Evolutionary conservation across 2,797 vertebrate genomes (phyloP), one percentile per base, ranked within the genome.

Genomic region (Lophotriccus pileatus): DNA sequence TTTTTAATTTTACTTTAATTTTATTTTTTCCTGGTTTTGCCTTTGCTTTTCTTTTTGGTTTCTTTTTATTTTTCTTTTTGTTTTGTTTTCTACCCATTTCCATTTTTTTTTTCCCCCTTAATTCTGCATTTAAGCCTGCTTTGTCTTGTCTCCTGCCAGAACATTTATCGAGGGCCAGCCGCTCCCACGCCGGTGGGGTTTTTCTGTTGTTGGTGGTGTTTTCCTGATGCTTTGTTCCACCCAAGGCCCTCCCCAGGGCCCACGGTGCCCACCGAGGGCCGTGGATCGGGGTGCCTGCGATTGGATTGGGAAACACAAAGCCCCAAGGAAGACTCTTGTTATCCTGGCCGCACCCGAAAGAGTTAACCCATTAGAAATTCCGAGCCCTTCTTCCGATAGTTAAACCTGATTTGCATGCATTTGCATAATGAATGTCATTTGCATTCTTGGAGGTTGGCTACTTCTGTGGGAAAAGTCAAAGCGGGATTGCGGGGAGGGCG

Each of bases 361-460:
- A 97, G 96, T 97, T 97, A 97, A 96, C 49, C 97, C 97, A 98
- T 98, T 98, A 98, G 94, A 91, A 92, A 98, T 98, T 97, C 98
- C 89, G 87, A 97, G 96, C 97, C 97, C 98, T 97, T 99, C 99
- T 97, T 99, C 98, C 98, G 98, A 99, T 99, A 98, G 98, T 99
- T 98, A 99, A 98, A 98, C 98, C 98, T 99, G 97, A 99, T 99
- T 99, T 99, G 99, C 99, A 99, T 99, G 97, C 87, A 99, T 99
- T 99, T 99, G 99, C 99, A 99, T 99, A 99, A 99, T 99, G 99
- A 98, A 98, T 98, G 98, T 99, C 98, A 99, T 99, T 99, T 99
- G 98, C 99, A 99, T 99, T 99, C 99, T 98, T 98, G 98, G 98
- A 98, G 98, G 98, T 98, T 99, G 98, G 98, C 98, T 98, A 98